These are phyloP conservation scores for Epizoanthus rinbou DNA, from an alignment of 92 coral and sea anemone genomes.

Conservation along the genomic window DNA sequence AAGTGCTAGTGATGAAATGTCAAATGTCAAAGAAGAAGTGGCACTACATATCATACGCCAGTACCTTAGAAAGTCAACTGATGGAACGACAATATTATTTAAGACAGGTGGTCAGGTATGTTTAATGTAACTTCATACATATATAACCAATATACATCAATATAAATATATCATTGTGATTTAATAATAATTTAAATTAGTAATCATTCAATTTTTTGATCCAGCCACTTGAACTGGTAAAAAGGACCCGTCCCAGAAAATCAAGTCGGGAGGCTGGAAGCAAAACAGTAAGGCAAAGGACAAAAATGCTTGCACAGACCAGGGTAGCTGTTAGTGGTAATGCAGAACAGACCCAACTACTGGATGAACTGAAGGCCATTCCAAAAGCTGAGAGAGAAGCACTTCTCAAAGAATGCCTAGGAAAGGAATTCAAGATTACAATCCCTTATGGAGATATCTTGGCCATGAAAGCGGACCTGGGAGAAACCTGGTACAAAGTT, in stretches of 20 bases:
- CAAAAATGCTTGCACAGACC: slow-evolving; percentile 40
- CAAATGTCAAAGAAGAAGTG: slow-evolving; percentile 41
- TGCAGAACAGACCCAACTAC: slow-evolving; percentile 46
- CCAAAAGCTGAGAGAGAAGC: slow-evolving; percentile 39
- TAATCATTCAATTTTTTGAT: slow-evolving; percentile 22
- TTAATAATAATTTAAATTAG: background rate
- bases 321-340: slow-evolving; percentile 51
- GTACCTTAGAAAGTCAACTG: slow-evolving; percentile 24
- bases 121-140: slow-evolving; percentile 7
- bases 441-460: slow-evolving; percentile 50
- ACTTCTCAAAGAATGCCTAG: slow-evolving; percentile 47
- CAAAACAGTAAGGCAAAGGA: slow-evolving; percentile 36
- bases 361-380: slow-evolving; percentile 46
- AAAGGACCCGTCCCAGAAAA: slow-evolving; percentile 48
- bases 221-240: slow-evolving; percentile 51
- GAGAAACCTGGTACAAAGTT: slow-evolving; percentile 41
- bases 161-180: too few relatives aligned
- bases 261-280: slow-evolving; percentile 26
- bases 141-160: background rate
- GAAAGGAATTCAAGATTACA: slow-evolving; percentile 48
- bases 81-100: slow-evolving; percentile 42
- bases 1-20: slow-evolving; percentile 23
- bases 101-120: slow-evolving; percentile 56
- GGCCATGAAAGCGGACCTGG: slow-evolving; percentile 52
- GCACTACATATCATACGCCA: slow-evolving; percentile 49